A percentile compares a stretch with the other conserved stretches of the same genome.
These are phyloP conservation scores for Morus bassanus DNA, from an alignment of 2,797 vertebrate genomes.

Conservation along the genomic window DNA sequence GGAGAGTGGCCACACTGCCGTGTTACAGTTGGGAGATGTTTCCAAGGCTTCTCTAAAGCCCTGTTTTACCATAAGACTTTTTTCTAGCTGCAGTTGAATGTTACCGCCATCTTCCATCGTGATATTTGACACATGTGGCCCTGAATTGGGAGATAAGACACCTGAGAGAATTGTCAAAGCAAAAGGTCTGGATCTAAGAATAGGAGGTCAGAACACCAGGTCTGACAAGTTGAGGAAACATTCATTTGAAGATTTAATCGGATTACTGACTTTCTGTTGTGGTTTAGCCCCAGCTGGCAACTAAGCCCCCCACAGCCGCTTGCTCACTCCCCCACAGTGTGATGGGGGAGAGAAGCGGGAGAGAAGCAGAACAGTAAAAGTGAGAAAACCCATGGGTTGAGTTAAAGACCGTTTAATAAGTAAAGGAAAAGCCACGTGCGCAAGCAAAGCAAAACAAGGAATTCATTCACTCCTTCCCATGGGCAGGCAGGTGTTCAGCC, in stretches of 20 bases:
- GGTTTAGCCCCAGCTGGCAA: too few species aligned
- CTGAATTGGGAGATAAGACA: background rate
- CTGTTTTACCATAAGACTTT: background rate
- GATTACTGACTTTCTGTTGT: background rate
- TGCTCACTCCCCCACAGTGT: too few species aligned
- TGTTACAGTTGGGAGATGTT: background rate
- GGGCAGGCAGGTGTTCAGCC: too few species aligned
- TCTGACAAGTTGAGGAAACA: background rate
- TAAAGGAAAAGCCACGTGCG: too few species aligned
- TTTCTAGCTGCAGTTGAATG: background rate
- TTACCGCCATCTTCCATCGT: background rate
- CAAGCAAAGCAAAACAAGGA: too few species aligned
- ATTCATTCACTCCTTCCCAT: too few species aligned
- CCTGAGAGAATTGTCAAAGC: background rate
- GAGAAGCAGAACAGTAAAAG: too few species aligned
- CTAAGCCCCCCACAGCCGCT: too few species aligned
- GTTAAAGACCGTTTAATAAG: too few species aligned
- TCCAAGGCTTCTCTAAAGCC: background rate
- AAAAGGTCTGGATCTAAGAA: background rate
- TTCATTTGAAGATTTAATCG: background rate
- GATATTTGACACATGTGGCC: background rate
- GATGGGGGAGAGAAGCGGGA: too few species aligned
- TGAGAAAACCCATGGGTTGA: too few species aligned
- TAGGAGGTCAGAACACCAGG: background rate
- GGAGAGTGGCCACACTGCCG: background rate